Evolutionary conservation across 1,140 invertebrate genomes (phyloP).

Genomic region (Pachyrhynchus sulphureomaculatus): DNA sequence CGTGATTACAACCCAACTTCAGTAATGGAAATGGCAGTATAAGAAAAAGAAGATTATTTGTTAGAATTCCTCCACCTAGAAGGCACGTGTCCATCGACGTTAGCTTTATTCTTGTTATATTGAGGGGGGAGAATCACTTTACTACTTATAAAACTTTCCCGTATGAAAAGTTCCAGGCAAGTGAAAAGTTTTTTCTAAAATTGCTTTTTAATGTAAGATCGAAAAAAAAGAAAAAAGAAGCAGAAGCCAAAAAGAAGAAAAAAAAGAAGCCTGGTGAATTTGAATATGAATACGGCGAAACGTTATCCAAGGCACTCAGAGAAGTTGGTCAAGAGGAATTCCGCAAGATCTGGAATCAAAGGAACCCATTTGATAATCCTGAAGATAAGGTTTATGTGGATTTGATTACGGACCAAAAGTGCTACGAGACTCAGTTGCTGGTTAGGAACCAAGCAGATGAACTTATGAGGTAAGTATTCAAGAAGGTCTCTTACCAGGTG

Average conservation of each 20-base stretch:
- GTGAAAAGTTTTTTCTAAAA: no score
- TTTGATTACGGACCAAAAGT: constrained; percentile 55
- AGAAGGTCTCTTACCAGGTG: no score
- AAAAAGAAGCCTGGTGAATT: constrained; percentile 45
- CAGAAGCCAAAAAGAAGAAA: constrained; percentile 46
- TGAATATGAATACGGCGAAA: constrained; percentile 47
- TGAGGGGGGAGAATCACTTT: no score
- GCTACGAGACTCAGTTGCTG: constrained; percentile 57
- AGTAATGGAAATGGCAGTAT: no score
- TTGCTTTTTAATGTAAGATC: constrained; percentile 2
- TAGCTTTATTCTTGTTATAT: no score
- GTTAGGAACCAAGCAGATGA: constrained; percentile 58
- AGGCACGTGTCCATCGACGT: no score
- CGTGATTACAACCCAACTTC: no score
- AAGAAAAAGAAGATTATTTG: no score
- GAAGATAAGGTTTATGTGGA: constrained; percentile 54
- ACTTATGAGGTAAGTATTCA: constrained; percentile 51
- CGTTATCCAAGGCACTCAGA: constrained; percentile 44
- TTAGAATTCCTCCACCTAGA: no score
- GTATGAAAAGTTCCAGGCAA: no score
- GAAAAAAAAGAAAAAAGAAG: constrained; percentile 44
- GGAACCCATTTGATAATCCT: constrained; percentile 52
- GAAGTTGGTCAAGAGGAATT: constrained; percentile 52
- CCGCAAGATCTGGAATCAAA: constrained; percentile 52
- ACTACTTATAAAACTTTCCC: no score